phyloP scores from a whole-genome alignment of 2,113 vertebrate genomes.

The Chloropsis cyanopogon region DNA sequence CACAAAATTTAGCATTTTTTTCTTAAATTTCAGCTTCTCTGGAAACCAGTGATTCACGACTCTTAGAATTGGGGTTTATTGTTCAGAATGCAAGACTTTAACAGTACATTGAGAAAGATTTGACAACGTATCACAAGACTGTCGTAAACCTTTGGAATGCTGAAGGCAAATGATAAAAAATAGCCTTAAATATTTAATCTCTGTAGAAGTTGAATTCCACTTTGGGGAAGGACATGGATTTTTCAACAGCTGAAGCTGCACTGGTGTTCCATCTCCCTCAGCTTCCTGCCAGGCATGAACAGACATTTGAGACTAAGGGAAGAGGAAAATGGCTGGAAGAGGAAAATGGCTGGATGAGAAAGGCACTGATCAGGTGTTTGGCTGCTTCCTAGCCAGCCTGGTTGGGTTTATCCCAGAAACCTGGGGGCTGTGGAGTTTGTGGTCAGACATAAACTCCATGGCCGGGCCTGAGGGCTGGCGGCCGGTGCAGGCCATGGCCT shows the following conservation, averaged over 20 bases:
- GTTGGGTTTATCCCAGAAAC: background rate
- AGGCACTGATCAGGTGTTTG: background rate
- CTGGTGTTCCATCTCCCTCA: background rate
- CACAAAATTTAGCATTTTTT: background rate
- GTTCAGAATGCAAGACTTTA: background rate
- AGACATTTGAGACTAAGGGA: too few relatives aligned
- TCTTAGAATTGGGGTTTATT: background rate
- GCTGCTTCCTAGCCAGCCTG: background rate
- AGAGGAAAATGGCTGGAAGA: background rate
- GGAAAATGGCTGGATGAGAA: background rate
- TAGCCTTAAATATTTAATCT: background rate
- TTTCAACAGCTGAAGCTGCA: background rate
- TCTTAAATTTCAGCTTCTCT: background rate
- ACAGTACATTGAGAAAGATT: background rate
- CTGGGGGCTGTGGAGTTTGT: background rate
- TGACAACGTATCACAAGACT: background rate
- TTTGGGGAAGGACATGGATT: background rate
- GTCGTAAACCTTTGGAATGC: background rate
- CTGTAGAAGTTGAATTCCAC: background rate
- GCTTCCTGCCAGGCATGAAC: background rate
- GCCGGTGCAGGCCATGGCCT: accelerated
- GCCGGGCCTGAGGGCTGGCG: accelerated
- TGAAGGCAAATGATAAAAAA: background rate
- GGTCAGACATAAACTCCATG: accelerated
- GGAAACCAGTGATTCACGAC: background rate